Conservation (phyloP, 2,888 invertebrate species). For the Dasypolia templi region DNA sequence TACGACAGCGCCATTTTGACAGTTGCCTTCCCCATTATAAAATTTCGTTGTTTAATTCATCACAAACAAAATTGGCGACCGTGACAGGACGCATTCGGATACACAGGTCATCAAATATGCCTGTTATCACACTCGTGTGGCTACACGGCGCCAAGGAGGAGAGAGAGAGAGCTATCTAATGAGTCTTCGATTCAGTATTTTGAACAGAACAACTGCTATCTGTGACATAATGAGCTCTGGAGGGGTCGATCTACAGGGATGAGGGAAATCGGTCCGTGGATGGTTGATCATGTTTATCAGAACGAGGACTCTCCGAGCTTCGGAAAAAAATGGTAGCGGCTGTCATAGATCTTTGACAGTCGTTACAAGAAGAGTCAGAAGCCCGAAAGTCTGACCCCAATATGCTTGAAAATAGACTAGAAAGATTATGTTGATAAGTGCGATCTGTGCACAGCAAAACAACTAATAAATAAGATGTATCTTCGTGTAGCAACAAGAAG, state of each 20-base stretch:
- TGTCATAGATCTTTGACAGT: background rate
- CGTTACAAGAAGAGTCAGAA: background rate
- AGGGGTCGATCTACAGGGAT: background rate
- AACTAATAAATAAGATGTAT: background rate
- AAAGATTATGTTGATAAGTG: background rate
- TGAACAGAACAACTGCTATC: background rate
- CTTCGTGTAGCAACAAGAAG: background rate
- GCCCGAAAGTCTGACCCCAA: background rate
- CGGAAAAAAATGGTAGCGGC: background rate
- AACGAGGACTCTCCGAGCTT: background rate
- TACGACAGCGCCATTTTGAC: no score
- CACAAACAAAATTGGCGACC: no score
- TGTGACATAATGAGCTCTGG: background rate
- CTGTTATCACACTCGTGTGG: no score
- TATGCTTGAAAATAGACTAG: background rate
- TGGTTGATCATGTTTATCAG: background rate
- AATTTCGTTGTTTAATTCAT: no score
- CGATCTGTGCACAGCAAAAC: background rate
- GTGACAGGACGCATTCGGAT: no score
- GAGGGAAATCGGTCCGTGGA: background rate
- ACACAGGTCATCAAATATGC: no score
- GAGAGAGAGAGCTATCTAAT: no score
- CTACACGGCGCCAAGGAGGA: no score
- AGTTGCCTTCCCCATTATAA: no score
- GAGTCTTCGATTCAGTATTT: background rate